phyloP scores from a whole-genome alignment of 64 coral and sea anemone genomes.

The Dendrophyllia cribrosa region DNA sequence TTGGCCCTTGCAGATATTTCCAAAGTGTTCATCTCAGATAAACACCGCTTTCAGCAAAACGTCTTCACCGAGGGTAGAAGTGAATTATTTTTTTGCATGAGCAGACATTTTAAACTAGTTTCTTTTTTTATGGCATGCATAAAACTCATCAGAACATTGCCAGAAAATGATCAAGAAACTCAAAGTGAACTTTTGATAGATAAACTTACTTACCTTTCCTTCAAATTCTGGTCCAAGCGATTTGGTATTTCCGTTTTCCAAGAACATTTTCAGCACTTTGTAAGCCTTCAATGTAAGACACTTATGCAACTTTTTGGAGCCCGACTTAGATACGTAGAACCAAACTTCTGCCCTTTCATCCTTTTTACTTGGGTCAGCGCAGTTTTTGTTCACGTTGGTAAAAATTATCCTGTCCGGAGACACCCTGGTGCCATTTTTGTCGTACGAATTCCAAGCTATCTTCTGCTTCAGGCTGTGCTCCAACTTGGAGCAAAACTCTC shows the following conservation, averaged over 20 bases:
- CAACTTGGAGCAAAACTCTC: constrained; percentile 80
- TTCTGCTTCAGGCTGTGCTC: constrained; percentile 74
- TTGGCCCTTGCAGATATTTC: too few relatives aligned
- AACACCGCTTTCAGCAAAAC: too few relatives aligned
- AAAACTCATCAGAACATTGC: too few relatives aligned
- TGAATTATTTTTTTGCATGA: too few relatives aligned
- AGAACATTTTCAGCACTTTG: constrained; percentile 71
- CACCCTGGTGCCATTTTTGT: constrained; percentile 76
- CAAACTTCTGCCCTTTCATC: constrained; percentile 74
- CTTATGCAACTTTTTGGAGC: constrained; percentile 44
- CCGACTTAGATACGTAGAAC: constrained; percentile 69
- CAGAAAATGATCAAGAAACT: too few relatives aligned
- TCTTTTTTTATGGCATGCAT: too few relatives aligned
- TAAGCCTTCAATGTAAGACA: constrained; percentile 83
- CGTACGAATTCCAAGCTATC: constrained; percentile 66
- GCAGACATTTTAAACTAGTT: too few relatives aligned
- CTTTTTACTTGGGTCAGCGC: constrained; percentile 70
- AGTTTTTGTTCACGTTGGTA: constrained; percentile 74
- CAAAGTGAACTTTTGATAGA: not conserved
- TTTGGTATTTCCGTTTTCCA: constrained; percentile 84
- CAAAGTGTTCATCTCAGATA: too few relatives aligned
- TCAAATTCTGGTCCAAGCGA: constrained; percentile 65
- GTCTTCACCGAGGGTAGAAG: too few relatives aligned
- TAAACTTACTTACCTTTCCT: constrained; percentile 58
- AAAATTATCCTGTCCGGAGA: constrained; percentile 70